Conservation (phyloP, 2,113 vertebrate species). For the Tiliqua scincoides region DNA sequence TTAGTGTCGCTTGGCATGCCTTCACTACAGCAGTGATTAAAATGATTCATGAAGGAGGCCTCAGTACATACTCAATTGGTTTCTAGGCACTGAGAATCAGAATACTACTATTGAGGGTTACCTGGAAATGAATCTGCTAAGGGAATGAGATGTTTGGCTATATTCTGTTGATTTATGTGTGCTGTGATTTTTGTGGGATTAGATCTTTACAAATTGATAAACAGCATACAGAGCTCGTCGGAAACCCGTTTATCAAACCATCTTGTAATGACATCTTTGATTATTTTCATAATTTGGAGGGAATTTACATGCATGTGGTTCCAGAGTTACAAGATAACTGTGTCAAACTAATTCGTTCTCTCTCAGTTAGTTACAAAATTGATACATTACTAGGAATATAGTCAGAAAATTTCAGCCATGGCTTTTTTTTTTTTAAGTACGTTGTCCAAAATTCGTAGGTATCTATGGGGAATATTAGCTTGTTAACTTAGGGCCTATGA, state of each 20-base stretch:
- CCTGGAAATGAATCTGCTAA: constrained; percentile 23
- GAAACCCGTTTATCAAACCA: not conserved
- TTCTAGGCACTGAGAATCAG: constrained; percentile 14
- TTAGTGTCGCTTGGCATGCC: constrained; percentile 29
- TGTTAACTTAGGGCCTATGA: not conserved
- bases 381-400: not conserved
- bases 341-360: not conserved
- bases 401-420: not conserved
- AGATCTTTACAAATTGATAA: not conserved
- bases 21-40: constrained; percentile 42
- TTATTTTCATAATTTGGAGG: constrained; percentile 4
- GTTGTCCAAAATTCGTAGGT: not conserved
- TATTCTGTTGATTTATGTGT: not conserved
- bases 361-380: not conserved
- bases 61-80: not conserved
- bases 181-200: constrained; percentile 11
- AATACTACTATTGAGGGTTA: constrained; percentile 9
- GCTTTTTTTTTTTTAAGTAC: not conserved
- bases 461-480: not conserved
- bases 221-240: constrained; percentile 4
- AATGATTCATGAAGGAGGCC: constrained; percentile 25
- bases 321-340: not conserved
- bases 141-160: not conserved
- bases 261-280: not conserved
- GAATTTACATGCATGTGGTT: not conserved